Base-by-base conservation (phyloP, 2,113 vertebrate genomes). In the Sceloporus undulatus region DNA sequence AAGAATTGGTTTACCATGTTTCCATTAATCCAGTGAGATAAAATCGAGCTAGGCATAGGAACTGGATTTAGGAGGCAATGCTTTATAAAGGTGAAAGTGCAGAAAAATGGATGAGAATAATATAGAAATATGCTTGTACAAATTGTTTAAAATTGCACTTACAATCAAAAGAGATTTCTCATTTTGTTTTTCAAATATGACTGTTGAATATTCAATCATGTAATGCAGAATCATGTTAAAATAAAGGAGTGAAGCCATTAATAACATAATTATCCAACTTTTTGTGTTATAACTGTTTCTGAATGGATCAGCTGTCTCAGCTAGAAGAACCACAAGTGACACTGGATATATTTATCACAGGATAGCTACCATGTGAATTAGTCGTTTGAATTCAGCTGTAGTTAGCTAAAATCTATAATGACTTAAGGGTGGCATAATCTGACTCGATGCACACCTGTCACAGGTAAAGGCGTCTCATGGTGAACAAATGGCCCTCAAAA, bases 171-270 rank as follows among this genome's bases (percentile, higher is more conserved):
- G 19, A 56, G 27, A 62, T 2, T 59, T 70, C 75, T 88, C 42
- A 2, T 66, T 77, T 79, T 10, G 84, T 1, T n/a, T 77, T 93
- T 91, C 87, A 70, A 21, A 4, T n/a, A 65, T 1, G 9, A 87
- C 90, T 89, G 92, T 92, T 90, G 2, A 52, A 92, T 97, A 98
- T 98, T 98, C 98, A 98, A 92, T 96, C 98, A 95, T 89, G 66
- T 87, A 98, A 99, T 99, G 99, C 98, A 98, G 98, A 98, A 97
- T 97, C 95, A 94, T 97, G 98, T 99, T 98, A 99, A 94, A 96
- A 97, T 93, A 94, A 95, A 89, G 95, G 94, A 94, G 95, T 95
- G 96, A 93, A 95, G 97, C 94, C 97, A 98, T 97, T 97, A 95
- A 98, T 98, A 98, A 98, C 96, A 95, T 84, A 96, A 97, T 97